Percentiles rank a stretch among this genome's conserved stretches.
phyloP scores from a whole-genome alignment of 2,888 invertebrate species.

The Balanococcus diminutus region DNA sequence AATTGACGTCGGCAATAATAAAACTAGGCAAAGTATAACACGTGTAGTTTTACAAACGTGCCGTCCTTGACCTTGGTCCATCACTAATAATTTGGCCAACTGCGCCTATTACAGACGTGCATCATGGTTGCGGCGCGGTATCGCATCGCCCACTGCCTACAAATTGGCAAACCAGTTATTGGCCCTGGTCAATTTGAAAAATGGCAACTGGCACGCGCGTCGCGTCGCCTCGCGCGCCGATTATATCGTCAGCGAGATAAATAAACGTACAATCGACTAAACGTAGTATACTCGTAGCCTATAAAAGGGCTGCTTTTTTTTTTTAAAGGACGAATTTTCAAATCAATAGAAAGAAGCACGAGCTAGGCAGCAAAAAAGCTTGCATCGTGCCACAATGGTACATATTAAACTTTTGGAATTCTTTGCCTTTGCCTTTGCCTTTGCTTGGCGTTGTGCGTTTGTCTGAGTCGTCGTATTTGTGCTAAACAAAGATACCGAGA shows the following conservation, averaged over 20 bases:
- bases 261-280: no score
- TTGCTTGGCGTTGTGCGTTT: no score
- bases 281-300: neutral
- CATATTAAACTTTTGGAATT: conserved; percentile 8
- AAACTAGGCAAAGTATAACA: conserved; percentile 11
- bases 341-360: no score
- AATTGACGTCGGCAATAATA: no score
- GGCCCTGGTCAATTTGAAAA: conserved; percentile 14
- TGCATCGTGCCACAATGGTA: neutral
- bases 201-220: neutral
- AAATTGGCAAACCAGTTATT: conserved; percentile 15
- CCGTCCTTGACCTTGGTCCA: conserved; percentile 38
- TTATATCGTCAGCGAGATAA: neutral
- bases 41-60: conserved; percentile 25
- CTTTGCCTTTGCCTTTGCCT: no score
- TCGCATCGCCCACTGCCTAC: no score
- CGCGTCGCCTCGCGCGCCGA: neutral
- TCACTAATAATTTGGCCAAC: conserved; percentile 12
- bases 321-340: neutral
- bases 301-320: neutral
- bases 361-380: neutral
- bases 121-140: no score
- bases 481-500: conserved; percentile 22
- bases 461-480: neutral
- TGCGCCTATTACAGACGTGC: neutral